A percentile compares a stretch with the other conserved stretches of the same genome.
Conservation (phyloP, 23 tunicate species). For the Trididemnum clinides region DNA sequence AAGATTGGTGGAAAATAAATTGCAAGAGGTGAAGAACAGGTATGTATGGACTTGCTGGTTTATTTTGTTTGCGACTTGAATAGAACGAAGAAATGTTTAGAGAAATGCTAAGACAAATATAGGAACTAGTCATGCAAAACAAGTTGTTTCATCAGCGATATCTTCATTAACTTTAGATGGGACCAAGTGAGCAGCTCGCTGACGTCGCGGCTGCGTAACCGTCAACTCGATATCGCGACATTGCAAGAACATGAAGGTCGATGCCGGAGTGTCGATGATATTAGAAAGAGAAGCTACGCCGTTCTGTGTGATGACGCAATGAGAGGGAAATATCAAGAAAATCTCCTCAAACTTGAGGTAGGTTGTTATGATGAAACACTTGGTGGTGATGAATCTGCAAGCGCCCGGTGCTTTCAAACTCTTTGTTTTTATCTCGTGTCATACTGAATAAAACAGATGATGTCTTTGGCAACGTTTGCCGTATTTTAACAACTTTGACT, state of each 20-base stretch:
- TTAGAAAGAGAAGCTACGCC: neutral
- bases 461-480: no score
- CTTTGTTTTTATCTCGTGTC: no score
- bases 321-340: neutral
- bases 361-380: neutral
- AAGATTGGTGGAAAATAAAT: neutral
- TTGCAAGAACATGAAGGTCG: neutral
- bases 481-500: no score
- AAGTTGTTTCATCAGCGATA: no score
- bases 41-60: neutral
- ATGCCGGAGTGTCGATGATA: neutral
- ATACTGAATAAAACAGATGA: no score
- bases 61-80: neutral
- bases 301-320: neutral
- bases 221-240: neutral
- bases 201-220: neutral
- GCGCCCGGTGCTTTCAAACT: no score
- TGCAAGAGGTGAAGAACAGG: neutral
- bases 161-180: neutral
- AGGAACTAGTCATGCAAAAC: no score
- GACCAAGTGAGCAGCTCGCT: neutral
- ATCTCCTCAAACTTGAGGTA: neutral
- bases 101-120: neutral
- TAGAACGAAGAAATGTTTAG: no score
- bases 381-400: no score